phyloP scores from a whole-genome alignment of 2,797 vertebrate species.

The Rallus crepitans region DNA sequence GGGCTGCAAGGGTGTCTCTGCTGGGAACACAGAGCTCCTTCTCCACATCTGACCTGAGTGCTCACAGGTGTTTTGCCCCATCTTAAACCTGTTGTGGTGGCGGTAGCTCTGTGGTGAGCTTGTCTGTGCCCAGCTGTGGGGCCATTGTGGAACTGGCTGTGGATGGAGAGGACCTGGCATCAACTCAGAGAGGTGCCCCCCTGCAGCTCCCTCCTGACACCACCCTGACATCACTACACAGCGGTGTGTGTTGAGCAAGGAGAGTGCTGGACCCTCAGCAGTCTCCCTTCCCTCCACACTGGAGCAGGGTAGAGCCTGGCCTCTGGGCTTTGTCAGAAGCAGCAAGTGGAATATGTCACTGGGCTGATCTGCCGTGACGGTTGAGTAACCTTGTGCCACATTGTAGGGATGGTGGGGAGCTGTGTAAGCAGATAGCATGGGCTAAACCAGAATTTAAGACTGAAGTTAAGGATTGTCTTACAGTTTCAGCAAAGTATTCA shows the following conservation, averaged over 20 bases:
- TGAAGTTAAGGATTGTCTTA: background rate
- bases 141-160: background rate
- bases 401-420: background rate
- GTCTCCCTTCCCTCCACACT: fast-evolving
- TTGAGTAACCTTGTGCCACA: fast-evolving
- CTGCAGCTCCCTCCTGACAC: fast-evolving
- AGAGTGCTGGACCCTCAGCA: background rate
- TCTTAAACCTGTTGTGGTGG: background rate
- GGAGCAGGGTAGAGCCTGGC: background rate
- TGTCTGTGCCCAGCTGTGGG: background rate
- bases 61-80: background rate
- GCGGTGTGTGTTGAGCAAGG: background rate
- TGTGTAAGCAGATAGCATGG: fast-evolving
- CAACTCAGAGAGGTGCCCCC: background rate
- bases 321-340: background rate
- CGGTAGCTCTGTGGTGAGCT: too few species aligned
- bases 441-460: background rate
- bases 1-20: background rate
- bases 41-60: background rate
- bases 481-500: background rate
- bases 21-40: fast-evolving
- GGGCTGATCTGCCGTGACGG: fast-evolving
- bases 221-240: too few species aligned
- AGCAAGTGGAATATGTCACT: fast-evolving
- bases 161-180: background rate